These are phyloP conservation scores for Cygnus buccinator DNA, from an alignment of 2,113 vertebrate species.

Conservation along the genomic window DNA sequence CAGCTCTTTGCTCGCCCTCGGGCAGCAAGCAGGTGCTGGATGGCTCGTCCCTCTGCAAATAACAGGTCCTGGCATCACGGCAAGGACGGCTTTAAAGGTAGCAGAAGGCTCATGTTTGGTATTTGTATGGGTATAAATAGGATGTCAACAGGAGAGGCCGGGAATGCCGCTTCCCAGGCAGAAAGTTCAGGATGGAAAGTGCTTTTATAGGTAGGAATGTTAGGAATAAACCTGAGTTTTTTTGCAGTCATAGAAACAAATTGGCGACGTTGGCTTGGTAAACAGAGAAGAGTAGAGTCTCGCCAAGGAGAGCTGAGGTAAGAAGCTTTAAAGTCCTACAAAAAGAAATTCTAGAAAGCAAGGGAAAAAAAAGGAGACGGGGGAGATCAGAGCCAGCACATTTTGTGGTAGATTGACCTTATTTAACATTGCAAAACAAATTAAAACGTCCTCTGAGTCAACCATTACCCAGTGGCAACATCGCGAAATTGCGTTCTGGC, in stretches of 20 bases:
- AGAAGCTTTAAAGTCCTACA: not conserved
- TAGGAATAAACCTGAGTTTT: not conserved
- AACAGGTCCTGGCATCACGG: not conserved
- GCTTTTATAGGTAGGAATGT: not conserved
- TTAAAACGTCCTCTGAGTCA: not conserved
- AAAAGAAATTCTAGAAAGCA: not conserved
- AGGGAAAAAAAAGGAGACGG: not conserved
- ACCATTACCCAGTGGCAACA: not conserved
- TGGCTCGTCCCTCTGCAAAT: not conserved
- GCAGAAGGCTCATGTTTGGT: rapidly evolving
- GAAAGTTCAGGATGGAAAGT: not conserved
- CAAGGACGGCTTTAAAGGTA: not conserved
- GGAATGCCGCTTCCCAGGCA: not conserved
- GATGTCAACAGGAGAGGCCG: rapidly evolving
- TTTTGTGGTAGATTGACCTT: slow-evolving; percentile 37
- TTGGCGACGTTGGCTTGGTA: not conserved
- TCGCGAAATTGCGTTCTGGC: rapidly evolving
- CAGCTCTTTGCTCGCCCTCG: rapidly evolving
- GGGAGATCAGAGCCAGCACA: not conserved
- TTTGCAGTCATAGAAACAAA: not conserved
- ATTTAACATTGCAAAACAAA: slow-evolving; percentile 23
- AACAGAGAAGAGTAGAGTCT: rapidly evolving
- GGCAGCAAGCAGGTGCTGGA: not conserved
- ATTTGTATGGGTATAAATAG: not conserved
- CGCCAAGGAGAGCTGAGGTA: not conserved